These are phyloP conservation scores for Ciconia stormi DNA, from an alignment of 2,113 vertebrate genomes.

Conservation along the genomic window DNA sequence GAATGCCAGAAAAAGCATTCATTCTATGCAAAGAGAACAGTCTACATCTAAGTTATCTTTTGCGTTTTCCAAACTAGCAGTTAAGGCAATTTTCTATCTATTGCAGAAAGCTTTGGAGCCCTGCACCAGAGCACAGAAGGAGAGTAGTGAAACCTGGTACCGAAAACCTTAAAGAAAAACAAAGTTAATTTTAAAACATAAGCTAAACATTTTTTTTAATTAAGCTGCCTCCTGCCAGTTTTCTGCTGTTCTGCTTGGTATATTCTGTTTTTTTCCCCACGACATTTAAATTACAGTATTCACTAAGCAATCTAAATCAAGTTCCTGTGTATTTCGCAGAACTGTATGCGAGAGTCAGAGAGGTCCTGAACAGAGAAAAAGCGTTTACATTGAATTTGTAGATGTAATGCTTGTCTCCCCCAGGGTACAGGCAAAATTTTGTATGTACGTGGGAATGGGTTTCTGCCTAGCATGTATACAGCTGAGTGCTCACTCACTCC, in stretches of 20 bases:
- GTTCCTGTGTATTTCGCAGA: neutral
- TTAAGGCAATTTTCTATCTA: neutral
- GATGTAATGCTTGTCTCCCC: neutral
- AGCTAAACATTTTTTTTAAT: neutral
- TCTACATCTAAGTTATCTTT: neutral
- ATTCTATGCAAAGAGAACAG: neutral
- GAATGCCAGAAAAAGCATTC: neutral
- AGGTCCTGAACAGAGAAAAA: neutral
- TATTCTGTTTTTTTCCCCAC: neutral
- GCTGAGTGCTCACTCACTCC: slow-evolving; percentile 70
- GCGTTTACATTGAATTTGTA: neutral
- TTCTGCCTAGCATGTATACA: accelerated
- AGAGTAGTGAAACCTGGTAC: neutral
- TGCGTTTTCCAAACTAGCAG: neutral
- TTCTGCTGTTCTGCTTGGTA: neutral
- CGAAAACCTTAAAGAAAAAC: neutral
- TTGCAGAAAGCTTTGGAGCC: neutral
- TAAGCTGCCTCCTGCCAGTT: neutral
- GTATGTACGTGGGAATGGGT: accelerated
- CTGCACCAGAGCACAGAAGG: neutral
- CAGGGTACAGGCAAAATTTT: neutral
- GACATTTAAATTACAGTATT: neutral
- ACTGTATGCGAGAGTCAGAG: neutral
- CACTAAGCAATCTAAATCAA: neutral
- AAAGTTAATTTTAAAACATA: neutral